Evolutionary conservation across 2,888 invertebrate genomes (phyloP), one percentile per base, ranked within the genome.

Genomic region (Serripes groenlandicus): DNA sequence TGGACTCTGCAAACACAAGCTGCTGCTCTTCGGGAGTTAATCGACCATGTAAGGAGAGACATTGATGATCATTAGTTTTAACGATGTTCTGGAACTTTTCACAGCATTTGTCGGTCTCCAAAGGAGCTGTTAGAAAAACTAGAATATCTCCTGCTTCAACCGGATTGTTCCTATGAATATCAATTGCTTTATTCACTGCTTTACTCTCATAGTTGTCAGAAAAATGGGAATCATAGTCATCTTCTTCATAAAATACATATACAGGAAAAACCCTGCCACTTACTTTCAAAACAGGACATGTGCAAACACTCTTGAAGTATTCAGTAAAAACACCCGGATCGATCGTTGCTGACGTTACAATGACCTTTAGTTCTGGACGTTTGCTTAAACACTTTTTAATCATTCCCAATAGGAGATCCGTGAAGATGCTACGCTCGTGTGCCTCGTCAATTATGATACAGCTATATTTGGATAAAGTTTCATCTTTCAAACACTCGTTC

Each of bases 371-470:
- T 35, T 94, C 92, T 32, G 90, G 88, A 76, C 94, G 85, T 21
- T 58, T 35, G 21, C 58, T 28, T 11, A 94, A 81, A 77, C 87
- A 89, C 35, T 84, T 76, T 76, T 94, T 94, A 15, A 94, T 85
- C 90, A 94, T 92, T 28, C 94, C 94, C 11, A 95, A 83, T 30
- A 95, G 87, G n/a, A 95, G 83, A 75, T 95, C 95, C 4, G 94
- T 94, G 74, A 92, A 90, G 23, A 94, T 91, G 69, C 92, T 94
- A 79, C 95, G 83, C 83, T 94, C 94, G 86, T 95, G 94, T 3
- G 94, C 94, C 88, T 95, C 94, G 83, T 95, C 95, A 58, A 95
- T 91, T 3, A 95, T 90, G n/a, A 95, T 89, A 72, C 91, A 90
- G 11, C 89, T 88, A 75, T 83, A 92, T 0, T 60, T 64, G 0